Evolutionary conservation across 2,797 vertebrate species (phyloP), one percentile per base, ranked within the genome.

Genomic region (Euthynnus affinis): DNA sequence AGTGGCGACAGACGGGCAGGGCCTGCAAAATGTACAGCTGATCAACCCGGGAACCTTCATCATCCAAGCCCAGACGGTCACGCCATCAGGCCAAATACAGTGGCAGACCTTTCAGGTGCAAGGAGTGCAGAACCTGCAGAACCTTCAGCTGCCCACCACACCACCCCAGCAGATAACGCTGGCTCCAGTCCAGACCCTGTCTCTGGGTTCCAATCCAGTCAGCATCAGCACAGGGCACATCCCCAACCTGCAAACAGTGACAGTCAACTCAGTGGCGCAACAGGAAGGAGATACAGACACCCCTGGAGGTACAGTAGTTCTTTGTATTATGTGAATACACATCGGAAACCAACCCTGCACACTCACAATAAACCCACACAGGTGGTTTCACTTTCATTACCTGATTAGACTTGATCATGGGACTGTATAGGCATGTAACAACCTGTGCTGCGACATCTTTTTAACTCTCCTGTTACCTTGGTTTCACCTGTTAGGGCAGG

Each of bases 71-170:
- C 98, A 99, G 94, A 99, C 98, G 17, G 97, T 99, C 92, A 97
- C 97, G 27, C 96, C 98, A 37, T 98, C 98, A 53, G 98, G 98
- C 87, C 98, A 99, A 95, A 99, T 99, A 93, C 98, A 99, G 89
- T 99, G 98, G 98, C 98, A 99, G 91, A 99, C 98, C 49, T 99
- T 99, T 95, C 98, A 99, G 96, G 98, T 99, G 88, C 98, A 99
- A 91, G 98, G 98, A 68, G 98, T 99, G 70, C 98, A 99, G 92
- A 99, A 98, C 90, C 96, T 99, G 87, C 98, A 99, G 93, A 99
- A 99, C 91, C 96, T 99, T 79, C 98, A 99, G 94, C 96, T 99
- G 92, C 98, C 98, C 86, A 97, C 97, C 87, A 95, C 97, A 40
- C 96, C 96, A 68, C 94, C 98, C 79, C 98, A 99, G 89, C 98